Conservation (phyloP, 2,888 invertebrate genomes). For the Cremastinae sp. region DNA sequence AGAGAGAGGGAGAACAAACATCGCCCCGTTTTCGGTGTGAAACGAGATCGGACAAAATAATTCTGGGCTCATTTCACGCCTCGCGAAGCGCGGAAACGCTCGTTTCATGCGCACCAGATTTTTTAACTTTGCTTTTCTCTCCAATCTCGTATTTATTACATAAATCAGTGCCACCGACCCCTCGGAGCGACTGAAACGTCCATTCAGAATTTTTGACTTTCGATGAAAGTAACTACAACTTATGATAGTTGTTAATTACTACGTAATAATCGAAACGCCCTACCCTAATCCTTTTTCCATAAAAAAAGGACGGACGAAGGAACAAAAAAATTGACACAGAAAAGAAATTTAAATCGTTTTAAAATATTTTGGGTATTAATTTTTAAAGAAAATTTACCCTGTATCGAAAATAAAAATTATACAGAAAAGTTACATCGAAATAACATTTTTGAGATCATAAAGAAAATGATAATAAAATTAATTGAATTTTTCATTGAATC, state of each 20-base stretch:
- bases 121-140: not conserved
- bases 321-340: too few relatives aligned
- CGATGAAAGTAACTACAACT: not conserved
- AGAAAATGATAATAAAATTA: too few relatives aligned
- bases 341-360: too few relatives aligned
- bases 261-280: too few relatives aligned
- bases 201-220: slow-evolving; percentile 29
- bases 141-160: slow-evolving; percentile 66
- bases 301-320: slow-evolving; percentile 17
- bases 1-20: slow-evolving; percentile 8
- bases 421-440: too few relatives aligned
- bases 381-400: too few relatives aligned
- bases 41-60: slow-evolving; percentile 58
- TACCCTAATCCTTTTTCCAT: too few relatives aligned
- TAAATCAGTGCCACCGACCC: slow-evolving; percentile 66
- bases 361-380: too few relatives aligned
- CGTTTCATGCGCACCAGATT: slow-evolving; percentile 52
- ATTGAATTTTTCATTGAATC: too few relatives aligned
- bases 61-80: slow-evolving; percentile 72
- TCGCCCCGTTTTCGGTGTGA: slow-evolving; percentile 54
- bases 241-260: too few relatives aligned
- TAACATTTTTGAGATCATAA: too few relatives aligned
- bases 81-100: slow-evolving; percentile 68
- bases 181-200: slow-evolving; percentile 7
- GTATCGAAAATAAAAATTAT: too few relatives aligned